A percentile compares a stretch with the other conserved stretches of the same genome.
Evolutionary conservation across 2,797 vertebrate genomes (phyloP).

Genomic region (Euthynnus affinis): DNA sequence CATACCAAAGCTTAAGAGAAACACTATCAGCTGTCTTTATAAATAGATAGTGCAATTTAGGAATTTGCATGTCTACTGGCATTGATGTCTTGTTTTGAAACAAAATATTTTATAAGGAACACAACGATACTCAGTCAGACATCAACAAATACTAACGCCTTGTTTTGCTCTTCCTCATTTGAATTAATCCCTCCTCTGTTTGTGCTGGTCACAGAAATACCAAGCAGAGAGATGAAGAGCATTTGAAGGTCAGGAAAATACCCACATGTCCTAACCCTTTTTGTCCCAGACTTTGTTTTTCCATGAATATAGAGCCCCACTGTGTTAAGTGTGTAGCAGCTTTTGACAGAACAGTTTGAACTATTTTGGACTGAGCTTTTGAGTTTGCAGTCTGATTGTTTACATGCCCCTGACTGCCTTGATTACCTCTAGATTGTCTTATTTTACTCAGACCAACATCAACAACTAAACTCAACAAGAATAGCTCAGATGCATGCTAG

Average conservation of each 20-base stretch:
- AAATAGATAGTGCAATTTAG: not conserved
- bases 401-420: too few relatives aligned
- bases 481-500: too few relatives aligned
- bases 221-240: not conserved
- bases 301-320: not conserved
- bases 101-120: not conserved
- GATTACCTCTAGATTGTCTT: too few relatives aligned
- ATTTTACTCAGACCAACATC: too few relatives aligned
- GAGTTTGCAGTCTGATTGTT: too few relatives aligned
- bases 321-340: not conserved
- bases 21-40: not conserved
- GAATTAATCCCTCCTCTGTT: not conserved
- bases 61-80: not conserved
- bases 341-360: not conserved
- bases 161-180: not conserved
- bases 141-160: not conserved
- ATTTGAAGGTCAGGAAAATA: not conserved
- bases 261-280: not conserved
- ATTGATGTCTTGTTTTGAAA: not conserved
- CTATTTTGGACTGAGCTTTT: not conserved
- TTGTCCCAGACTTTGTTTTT: not conserved
- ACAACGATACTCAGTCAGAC: too few relatives aligned
- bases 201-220: too few relatives aligned
- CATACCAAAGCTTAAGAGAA: not conserved
- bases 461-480: too few relatives aligned